phyloP scores from a whole-genome alignment of 2,888 invertebrate genomes.

The Clitarchus hookeri region DNA sequence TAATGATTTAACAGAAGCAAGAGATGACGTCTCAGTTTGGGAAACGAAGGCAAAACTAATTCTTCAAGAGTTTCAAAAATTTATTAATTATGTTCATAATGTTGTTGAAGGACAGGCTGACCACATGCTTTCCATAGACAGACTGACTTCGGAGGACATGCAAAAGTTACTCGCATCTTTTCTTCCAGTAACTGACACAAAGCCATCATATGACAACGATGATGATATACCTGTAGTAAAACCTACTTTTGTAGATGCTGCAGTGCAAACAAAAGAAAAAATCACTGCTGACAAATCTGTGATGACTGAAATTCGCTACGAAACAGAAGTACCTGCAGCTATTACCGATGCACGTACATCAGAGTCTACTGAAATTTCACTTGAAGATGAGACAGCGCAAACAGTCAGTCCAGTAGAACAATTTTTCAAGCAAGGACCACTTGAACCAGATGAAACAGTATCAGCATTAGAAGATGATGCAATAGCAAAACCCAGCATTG shows the following conservation, averaged over 20 bases:
- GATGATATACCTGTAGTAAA: neutral
- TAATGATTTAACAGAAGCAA: neutral
- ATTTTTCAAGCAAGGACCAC: neutral
- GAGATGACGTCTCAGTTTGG: constrained; percentile 44
- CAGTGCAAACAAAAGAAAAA: neutral
- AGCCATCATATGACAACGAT: too few relatives aligned
- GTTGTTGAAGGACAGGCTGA: constrained; percentile 57
- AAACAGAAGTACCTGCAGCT: neutral
- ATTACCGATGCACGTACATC: neutral
- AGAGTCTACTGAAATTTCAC: neutral
- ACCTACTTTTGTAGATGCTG: neutral
- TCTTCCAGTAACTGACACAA: neutral
- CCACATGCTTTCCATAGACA: constrained; percentile 55
- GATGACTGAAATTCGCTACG: neutral
- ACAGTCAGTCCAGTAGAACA: neutral
- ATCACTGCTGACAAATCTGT: neutral
- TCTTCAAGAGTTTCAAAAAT: constrained; percentile 57
- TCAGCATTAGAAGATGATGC: neutral
- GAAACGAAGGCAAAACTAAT: constrained; percentile 53
- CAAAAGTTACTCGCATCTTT: neutral
- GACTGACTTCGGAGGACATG: constrained; percentile 48
- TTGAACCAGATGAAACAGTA: neutral
- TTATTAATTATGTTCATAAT: constrained; percentile 56
- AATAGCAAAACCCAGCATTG: neutral
- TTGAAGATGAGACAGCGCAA: neutral